phyloP scores from a whole-genome alignment of 2,113 vertebrate genomes.

The Pangasianodon gigas region DNA sequence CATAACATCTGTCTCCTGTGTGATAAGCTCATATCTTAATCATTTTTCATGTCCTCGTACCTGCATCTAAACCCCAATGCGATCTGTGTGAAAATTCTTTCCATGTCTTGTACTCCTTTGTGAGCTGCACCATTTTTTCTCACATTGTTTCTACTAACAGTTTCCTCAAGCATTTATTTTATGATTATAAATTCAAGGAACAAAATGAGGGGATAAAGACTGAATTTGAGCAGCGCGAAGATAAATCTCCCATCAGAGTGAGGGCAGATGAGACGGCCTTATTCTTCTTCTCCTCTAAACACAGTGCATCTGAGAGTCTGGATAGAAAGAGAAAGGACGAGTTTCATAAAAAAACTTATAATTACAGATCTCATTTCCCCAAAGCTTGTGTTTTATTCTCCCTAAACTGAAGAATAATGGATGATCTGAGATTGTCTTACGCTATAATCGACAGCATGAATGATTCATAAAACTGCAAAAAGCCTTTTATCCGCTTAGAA shows the following conservation, averaged over 20 bases:
- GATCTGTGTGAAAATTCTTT: background rate
- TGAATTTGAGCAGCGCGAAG: background rate
- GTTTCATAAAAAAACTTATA: slow-evolving; percentile 18
- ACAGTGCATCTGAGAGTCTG: background rate
- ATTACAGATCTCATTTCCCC: background rate
- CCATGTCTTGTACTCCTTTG: background rate
- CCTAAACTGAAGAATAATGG: background rate
- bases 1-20: background rate
- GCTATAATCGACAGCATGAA: slow-evolving; percentile 4
- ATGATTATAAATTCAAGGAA: background rate
- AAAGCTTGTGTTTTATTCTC: slow-evolving; percentile 22
- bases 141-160: background rate
- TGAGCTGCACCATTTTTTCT: background rate
- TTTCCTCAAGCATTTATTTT: background rate
- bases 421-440: background rate
- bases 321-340: background rate
- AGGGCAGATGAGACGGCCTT: background rate
- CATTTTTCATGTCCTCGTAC: background rate
- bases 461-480: slow-evolving; percentile 12
- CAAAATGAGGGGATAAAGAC: background rate
- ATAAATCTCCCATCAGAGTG: background rate
- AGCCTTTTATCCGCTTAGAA: background rate
- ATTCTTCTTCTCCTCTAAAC: background rate
- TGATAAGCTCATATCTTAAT: background rate
- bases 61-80: background rate